Conservation (phyloP, 2,113 vertebrate genomes). For the Sus scrofa region T2T-Sscrofa CM000817.6:159688501-159689000, state of each 20-base stretch:
- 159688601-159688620: slow-evolving; percentile 53
- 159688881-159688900: slow-evolving; percentile 97
- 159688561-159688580: not conserved
- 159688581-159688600: not conserved
- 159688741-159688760: slow-evolving; percentile 22
- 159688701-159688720: slow-evolving; percentile 54
- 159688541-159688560: slow-evolving; percentile 54
- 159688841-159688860: slow-evolving; percentile 97
- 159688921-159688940: slow-evolving; percentile 92
- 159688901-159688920: slow-evolving; percentile 87
- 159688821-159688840: slow-evolving; percentile 92
- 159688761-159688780: slow-evolving; percentile 70
- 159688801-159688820: slow-evolving; percentile 42
- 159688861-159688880: slow-evolving; percentile 99
- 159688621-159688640: not conserved
- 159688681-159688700: slow-evolving; percentile 51
- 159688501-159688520: not conserved
- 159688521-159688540: not conserved
- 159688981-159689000: slow-evolving; percentile 96
- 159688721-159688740: slow-evolving; percentile 44
- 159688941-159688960: slow-evolving; percentile 92
- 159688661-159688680: slow-evolving; percentile 56
- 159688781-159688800: slow-evolving; percentile 80
- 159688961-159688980: slow-evolving; percentile 86
- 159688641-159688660: slow-evolving; percentile 64